Evolutionary conservation across 1,140 invertebrate species (phyloP).

Genomic region (Maconellicoccus hirsutus): DNA sequence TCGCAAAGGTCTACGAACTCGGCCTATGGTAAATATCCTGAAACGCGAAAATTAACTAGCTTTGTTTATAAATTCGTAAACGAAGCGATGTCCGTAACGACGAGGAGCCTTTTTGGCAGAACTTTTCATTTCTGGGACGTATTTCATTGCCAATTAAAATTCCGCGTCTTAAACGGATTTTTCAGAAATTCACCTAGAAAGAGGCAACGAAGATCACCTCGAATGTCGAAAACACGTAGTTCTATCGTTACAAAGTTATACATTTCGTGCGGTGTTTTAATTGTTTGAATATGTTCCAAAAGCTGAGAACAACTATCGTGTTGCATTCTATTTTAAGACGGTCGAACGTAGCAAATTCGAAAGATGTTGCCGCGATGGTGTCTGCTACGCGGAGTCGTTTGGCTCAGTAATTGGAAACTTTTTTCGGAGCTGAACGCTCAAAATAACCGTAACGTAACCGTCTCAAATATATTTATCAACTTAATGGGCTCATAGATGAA

Average conservation of each 20-base stretch:
- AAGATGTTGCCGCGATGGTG: constrained; percentile 1
- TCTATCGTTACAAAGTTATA: not conserved
- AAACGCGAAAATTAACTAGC: no score
- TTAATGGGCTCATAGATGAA: not conserved
- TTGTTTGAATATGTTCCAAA: constrained; percentile 9
- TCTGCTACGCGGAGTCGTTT: not conserved
- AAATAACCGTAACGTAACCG: constrained; percentile 1
- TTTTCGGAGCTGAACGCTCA: not conserved
- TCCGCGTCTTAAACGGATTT: not conserved
- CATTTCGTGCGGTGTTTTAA: not conserved
- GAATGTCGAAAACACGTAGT: not conserved
- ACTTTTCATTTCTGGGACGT: not conserved
- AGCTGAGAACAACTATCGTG: not conserved
- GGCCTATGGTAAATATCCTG: no score
- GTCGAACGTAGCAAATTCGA: not conserved
- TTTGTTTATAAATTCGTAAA: no score
- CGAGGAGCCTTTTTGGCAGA: not conserved
- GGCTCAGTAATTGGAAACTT: constrained; percentile 7
- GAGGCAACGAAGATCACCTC: no score
- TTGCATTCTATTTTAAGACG: not conserved
- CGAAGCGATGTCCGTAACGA: no score
- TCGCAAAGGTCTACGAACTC: no score
- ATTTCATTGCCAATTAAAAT: constrained; percentile 5
- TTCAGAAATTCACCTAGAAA: not conserved
- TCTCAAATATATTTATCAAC: not conserved